Conservation (phyloP, 2,797 vertebrate genomes). For the Pseudochirops corinnae region DNA sequence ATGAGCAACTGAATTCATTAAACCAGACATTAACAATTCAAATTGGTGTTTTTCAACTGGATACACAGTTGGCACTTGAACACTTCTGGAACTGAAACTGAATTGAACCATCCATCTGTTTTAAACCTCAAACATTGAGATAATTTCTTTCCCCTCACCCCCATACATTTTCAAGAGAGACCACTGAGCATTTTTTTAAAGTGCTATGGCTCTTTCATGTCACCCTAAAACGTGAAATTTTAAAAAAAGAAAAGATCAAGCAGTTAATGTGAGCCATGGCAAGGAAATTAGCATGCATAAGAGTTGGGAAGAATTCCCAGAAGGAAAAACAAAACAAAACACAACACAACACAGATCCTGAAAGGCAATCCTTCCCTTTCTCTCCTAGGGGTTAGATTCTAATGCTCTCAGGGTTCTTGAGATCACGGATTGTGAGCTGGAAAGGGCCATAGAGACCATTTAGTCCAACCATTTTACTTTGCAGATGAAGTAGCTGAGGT, state of each 20-base stretch:
- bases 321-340: neutral
- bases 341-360: neutral
- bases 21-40: neutral
- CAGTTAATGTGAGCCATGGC: neutral
- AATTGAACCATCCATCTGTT: no score
- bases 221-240: neutral
- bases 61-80: no score
- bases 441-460: neutral
- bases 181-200: neutral
- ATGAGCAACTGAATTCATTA: neutral
- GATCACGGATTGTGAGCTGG: neutral
- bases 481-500: neutral
- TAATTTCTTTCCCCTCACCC: neutral
- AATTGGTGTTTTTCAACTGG: slow-evolving; percentile 4
- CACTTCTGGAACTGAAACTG: no score
- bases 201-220: neutral
- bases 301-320: neutral
- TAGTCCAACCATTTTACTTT: neutral
- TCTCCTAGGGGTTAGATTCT: neutral
- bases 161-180: neutral
- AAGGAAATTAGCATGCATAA: neutral
- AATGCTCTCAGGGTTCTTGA: neutral
- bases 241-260: neutral
- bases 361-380: neutral
- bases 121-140: neutral